These are phyloP conservation scores for Netelia inedita DNA, from an alignment of 2,888 invertebrate genomes.

Conservation along the genomic window DNA sequence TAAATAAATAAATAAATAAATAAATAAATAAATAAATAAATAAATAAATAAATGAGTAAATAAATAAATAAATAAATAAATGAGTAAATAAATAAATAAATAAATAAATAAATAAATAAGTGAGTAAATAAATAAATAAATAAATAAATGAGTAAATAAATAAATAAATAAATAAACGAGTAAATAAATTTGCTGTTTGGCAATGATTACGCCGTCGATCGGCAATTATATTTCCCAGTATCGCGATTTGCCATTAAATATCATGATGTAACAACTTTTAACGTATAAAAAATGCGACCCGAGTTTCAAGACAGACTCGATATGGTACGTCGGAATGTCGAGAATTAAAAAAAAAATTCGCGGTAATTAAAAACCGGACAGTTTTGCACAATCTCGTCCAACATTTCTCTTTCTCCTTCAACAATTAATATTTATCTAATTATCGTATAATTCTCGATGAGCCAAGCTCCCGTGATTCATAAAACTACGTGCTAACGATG, in stretches of 20 bases:
- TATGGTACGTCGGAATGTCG: slow-evolving; percentile 23
- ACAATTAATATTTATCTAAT: background rate
- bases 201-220: slow-evolving; percentile 54
- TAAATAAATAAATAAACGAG: background rate
- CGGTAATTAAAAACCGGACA: slow-evolving; percentile 40
- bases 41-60: background rate
- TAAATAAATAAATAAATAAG: background rate
- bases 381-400: background rate
- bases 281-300: slow-evolving; percentile 44
- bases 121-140: background rate
- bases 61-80: background rate
- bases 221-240: slow-evolving; percentile 30
- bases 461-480: background rate
- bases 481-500: background rate
- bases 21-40: background rate
- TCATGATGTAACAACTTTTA: background rate
- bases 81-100: background rate
- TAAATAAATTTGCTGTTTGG: background rate
- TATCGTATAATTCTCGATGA: slow-evolving; percentile 14
- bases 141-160: background rate
- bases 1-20: background rate
- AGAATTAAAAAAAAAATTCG: slow-evolving; percentile 48
- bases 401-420: background rate
- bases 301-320: background rate
- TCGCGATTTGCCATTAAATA: slow-evolving; percentile 38